These are phyloP conservation scores for Tribolium castaneum DNA, from an alignment of 1,140 invertebrate genomes.

Conservation along the genomic window DNA sequence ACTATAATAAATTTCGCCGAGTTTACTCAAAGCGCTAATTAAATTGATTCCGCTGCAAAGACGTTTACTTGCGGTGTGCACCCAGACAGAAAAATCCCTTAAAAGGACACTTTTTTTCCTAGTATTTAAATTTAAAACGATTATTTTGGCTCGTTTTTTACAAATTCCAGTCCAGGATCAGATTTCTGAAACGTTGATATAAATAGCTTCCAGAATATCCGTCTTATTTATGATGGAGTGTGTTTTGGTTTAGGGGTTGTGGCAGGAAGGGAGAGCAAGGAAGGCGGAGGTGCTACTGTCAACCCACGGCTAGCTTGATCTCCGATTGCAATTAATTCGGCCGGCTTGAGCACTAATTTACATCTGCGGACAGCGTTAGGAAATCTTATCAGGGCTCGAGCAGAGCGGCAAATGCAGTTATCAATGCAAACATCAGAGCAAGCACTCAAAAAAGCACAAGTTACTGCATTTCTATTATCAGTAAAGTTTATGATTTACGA, in stretches of 20 bases:
- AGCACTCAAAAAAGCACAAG: too few species aligned
- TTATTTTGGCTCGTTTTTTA: neutral
- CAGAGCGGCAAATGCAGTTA: constrained; percentile 34
- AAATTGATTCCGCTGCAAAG: constrained; percentile 17
- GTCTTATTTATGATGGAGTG: constrained; percentile 34
- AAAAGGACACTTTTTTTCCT: too few species aligned
- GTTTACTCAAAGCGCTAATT: constrained; percentile 28
- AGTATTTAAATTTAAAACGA: neutral
- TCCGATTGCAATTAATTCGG: constrained; percentile 63
- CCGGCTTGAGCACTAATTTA: constrained; percentile 62
- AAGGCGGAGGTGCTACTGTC: constrained; percentile 48
- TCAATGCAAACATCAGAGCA: neutral
- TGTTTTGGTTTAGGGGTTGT: constrained; percentile 33
- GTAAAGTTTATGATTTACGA: too few species aligned
- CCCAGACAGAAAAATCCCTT: neutral
- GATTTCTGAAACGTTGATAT: neutral
- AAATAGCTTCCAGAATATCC: constrained; percentile 1
- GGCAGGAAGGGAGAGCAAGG: constrained; percentile 42
- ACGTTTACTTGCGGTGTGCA: neutral
- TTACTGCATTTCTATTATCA: too few species aligned
- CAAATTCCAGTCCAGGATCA: neutral
- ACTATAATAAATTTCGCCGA: constrained; percentile 29
- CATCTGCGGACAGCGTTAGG: constrained; percentile 60
- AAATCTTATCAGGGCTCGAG: constrained; percentile 41
- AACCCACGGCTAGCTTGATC: constrained; percentile 58